Percentiles rank a stretch among this genome's conserved stretches.
Conservation (phyloP, 2,113 vertebrate species). For the Callithrix jacchus region DNA sequence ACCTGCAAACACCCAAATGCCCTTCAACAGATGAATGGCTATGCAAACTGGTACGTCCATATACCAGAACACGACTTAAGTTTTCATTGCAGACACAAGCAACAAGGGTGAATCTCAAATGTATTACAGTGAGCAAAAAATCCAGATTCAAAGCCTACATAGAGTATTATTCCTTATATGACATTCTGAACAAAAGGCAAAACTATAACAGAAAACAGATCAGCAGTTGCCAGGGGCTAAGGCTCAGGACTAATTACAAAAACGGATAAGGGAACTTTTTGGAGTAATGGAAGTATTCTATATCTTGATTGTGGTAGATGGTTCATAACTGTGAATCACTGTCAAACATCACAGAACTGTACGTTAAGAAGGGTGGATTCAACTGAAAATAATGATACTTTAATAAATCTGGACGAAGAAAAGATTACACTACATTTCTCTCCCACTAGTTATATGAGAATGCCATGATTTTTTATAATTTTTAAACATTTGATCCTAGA, state of each 20-base stretch:
- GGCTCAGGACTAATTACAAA: not conserved
- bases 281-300: not conserved
- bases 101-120: not conserved
- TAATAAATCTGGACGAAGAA: not conserved
- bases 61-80: not conserved
- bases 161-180: not conserved
- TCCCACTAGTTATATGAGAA: not conserved
- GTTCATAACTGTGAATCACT: not conserved
- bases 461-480: not conserved
- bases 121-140: not conserved
- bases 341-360: slow-evolving; percentile 15
- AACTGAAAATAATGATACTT: not conserved
- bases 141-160: not conserved
- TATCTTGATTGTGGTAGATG: not conserved
- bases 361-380: not conserved
- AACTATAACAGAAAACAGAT: not conserved
- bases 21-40: not conserved
- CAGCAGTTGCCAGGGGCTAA: not conserved
- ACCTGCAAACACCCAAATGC: not conserved
- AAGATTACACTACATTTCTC: not conserved
- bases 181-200: not conserved
- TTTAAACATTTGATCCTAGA: not conserved
- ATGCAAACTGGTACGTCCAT: not conserved
- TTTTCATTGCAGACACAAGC: not conserved
- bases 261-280: not conserved